A percentile compares a stretch with the other conserved stretches of the same genome.
These are phyloP conservation scores for Homarus gammarus DNA, from an alignment of 2,888 invertebrate species.

Conservation along the genomic window DNA sequence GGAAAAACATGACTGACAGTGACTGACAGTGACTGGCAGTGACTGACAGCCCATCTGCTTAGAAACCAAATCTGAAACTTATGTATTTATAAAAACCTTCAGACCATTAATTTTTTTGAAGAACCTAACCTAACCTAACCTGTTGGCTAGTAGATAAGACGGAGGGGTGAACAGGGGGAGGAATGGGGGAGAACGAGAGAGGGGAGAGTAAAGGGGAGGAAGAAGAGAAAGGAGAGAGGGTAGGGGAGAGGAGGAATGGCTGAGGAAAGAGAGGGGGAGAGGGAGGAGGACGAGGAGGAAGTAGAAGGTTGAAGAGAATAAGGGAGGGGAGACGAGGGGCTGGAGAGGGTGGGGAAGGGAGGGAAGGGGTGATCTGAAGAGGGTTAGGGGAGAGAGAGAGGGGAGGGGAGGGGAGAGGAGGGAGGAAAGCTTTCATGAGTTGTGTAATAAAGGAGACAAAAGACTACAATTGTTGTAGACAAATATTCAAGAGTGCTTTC, in stretches of 20 bases:
- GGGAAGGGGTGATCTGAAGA: too few species aligned
- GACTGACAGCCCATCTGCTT: too few species aligned
- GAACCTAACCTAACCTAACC: too few species aligned
- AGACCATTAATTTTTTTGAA: too few species aligned
- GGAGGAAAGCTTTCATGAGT: background rate
- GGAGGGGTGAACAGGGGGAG: background rate
- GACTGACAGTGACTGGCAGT: background rate
- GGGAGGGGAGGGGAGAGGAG: background rate
- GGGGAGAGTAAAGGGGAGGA: background rate
- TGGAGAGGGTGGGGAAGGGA: background rate
- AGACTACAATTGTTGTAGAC: constrained; percentile 1
- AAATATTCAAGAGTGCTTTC: constrained; percentile 19
- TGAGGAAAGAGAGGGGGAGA: too few species aligned
- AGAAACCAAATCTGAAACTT: too few species aligned
- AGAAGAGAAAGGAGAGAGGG: background rate
- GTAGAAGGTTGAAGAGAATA: too few species aligned
- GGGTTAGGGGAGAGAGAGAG: too few species aligned
- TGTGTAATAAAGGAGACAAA: constrained; percentile 8
- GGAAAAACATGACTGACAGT: too few species aligned
- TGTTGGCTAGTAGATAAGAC: background rate
- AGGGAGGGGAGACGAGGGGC: background rate
- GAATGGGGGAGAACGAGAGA: background rate
- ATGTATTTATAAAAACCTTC: too few species aligned
- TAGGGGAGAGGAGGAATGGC: background rate
- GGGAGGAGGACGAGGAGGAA: background rate